Base-by-base conservation (phyloP, 2,888 invertebrate species). In the Himalopsyche kuldschensis region DNA sequence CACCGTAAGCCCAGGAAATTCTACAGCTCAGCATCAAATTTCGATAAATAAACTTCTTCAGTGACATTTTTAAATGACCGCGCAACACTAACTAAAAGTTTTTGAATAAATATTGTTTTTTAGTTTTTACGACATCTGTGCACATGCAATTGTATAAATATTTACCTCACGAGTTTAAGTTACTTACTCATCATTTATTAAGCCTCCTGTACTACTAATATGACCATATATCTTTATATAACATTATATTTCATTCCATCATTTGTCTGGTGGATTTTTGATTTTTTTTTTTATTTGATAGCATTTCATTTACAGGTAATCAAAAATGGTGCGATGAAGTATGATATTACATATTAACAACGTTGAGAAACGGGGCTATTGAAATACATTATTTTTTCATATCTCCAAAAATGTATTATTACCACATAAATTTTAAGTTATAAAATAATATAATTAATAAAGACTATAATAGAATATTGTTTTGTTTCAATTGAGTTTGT, bases 401-500 rank as follows among this genome's bases (percentile, higher is more conserved):
- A 69, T 84, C 47, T 47, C 46, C 30, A 69, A 20, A 80, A 81
- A 24, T 81, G 75, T 80, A 80, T 76, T 48, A 75, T 81, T 81
- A 46, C 47, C 77, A 76, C 81, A 76, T 32, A 35, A 27, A 80
- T 75, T 46, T 27, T 75, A 80, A 46, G 75, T 80, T 76, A 75
- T 32, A 69, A 80, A 75, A 81, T 69, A 69, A 69, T 69, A 69
- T 69, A 69, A 69, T 27, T 30, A 69, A 69, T 69, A 69, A 69
- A 69, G 24, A 55, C 55, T 55, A 20, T 55, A 20, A 55, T 27
- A 69, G 11, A 69, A 69, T 69, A 3, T 24, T 69, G 30, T 27
- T 76, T 76, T 30, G 69, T 69, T 35, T 76, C 10, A 69, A 69
- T 84, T 81, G 2, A 86, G 81, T 86, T 90, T 90, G 75, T 93